phyloP scores from a whole-genome alignment of 2,113 vertebrate species.

The Hassar affinis region DNA sequence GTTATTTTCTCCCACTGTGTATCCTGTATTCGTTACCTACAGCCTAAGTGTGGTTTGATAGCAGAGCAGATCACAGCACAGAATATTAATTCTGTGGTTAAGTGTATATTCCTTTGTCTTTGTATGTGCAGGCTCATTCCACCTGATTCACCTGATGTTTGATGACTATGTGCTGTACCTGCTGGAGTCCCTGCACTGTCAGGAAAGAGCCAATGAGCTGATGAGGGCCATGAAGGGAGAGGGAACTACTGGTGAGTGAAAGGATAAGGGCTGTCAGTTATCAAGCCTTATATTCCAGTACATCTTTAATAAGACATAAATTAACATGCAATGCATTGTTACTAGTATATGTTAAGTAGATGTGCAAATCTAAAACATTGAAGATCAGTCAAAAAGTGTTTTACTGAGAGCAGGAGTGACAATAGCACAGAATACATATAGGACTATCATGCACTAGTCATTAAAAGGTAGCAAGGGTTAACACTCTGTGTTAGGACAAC shows the following conservation, averaged over 20 bases:
- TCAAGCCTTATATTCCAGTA: background rate
- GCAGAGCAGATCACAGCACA: background rate
- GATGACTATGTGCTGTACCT: slow-evolving; percentile 98
- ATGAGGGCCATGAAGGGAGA: slow-evolving; percentile 96
- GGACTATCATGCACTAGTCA: background rate
- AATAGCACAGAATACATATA: background rate
- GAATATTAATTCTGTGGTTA: background rate
- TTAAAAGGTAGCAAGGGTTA: background rate
- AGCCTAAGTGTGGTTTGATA: background rate
- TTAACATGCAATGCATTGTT: background rate
- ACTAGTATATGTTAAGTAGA: background rate
- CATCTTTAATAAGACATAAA: background rate
- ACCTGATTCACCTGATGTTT: slow-evolving; percentile 98
- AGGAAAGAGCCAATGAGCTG: slow-evolving; percentile 93
- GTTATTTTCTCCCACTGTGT: background rate
- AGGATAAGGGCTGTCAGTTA: background rate
- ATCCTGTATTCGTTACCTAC: background rate
- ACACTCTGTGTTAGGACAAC: background rate
- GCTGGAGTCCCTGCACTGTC: slow-evolving; percentile 94
- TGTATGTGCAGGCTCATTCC: slow-evolving; percentile 87
- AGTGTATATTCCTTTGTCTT: slow-evolving; percentile 7
- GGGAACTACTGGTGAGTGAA: slow-evolving; percentile 80
- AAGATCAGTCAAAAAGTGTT: background rate
- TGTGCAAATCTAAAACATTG: background rate
- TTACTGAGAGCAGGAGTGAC: background rate